phyloP scores from a whole-genome alignment of 1,140 invertebrate genomes.

The Onthophagus taurus region DNA sequence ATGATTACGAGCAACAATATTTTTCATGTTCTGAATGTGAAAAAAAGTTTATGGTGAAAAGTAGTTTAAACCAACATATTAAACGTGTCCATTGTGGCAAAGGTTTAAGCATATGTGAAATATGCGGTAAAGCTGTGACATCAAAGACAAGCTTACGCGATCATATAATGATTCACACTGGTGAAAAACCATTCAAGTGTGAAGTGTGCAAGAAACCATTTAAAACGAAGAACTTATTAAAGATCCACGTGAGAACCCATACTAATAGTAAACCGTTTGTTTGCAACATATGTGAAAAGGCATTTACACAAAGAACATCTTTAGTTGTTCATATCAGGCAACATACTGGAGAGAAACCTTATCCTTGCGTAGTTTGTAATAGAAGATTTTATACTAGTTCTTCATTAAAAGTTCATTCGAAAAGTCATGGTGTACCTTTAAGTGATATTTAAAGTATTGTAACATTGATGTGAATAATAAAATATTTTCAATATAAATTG shows the following conservation, averaged over 20 bases:
- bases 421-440: conserved; percentile 1
- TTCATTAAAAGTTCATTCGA: neutral
- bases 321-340: conserved; percentile 5
- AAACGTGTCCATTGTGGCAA: conserved; percentile 40
- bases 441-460: too few relatives aligned
- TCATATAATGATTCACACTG: conserved; percentile 31
- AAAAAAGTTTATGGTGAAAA: neutral
- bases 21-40: conserved; percentile 7
- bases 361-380: conserved; percentile 2
- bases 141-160: conserved; percentile 23
- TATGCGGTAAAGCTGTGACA: conserved; percentile 27
- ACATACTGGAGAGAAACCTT: conserved; percentile 5
- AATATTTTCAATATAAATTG: too few relatives aligned
- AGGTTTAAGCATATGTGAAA: conserved; percentile 34
- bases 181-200: conserved; percentile 41
- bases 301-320: conserved; percentile 4
- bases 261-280: conserved; percentile 49
- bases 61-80: conserved; percentile 15
- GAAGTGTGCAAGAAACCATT: conserved; percentile 27
- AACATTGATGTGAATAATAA: too few relatives aligned
- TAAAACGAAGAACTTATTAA: conserved; percentile 19
- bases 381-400: conserved; percentile 6
- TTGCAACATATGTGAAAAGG: conserved; percentile 6
- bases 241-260: conserved; percentile 39
- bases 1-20: neutral